phyloP scores from a whole-genome alignment of 2,113 vertebrate genomes.

The Meles meles region DNA sequence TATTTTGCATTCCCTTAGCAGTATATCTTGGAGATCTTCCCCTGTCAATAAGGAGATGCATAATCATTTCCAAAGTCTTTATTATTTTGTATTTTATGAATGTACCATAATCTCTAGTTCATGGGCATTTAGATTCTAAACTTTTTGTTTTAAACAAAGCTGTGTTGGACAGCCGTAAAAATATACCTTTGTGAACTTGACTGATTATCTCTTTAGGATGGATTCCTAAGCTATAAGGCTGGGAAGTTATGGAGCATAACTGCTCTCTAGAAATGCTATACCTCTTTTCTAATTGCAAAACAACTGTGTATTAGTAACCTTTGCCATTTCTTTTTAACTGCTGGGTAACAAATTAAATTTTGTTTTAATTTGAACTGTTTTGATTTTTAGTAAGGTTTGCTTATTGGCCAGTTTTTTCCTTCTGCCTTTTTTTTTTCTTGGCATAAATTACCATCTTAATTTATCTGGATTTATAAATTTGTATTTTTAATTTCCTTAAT shows the following conservation, averaged over 20 bases:
- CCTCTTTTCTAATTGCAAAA: not conserved
- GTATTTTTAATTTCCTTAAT: not conserved
- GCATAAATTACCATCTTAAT: constrained; percentile 2
- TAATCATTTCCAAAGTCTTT: not conserved
- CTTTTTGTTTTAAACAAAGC: not conserved
- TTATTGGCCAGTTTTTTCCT: not conserved
- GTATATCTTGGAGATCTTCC: not conserved
- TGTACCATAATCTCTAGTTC: not conserved
- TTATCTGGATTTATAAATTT: constrained; percentile 24
- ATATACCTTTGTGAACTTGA: not conserved
- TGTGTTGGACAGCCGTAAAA: not conserved
- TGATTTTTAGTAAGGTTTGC: not conserved
- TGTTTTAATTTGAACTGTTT: not conserved
- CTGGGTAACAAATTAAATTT: not conserved
- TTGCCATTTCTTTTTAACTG: not conserved
- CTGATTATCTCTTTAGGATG: not conserved
- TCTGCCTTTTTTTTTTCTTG: not conserved
- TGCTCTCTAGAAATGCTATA: not conserved
- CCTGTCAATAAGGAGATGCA: not conserved
- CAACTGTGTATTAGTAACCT: not conserved
- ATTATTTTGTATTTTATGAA: not conserved
- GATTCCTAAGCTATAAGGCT: not conserved
- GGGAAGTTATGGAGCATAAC: not conserved
- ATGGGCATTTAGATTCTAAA: not conserved
- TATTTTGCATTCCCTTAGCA: not conserved